Base-by-base conservation (phyloP, 35 echinoderm and acorn worm species). In the Ophioderma brevispina region DNA sequence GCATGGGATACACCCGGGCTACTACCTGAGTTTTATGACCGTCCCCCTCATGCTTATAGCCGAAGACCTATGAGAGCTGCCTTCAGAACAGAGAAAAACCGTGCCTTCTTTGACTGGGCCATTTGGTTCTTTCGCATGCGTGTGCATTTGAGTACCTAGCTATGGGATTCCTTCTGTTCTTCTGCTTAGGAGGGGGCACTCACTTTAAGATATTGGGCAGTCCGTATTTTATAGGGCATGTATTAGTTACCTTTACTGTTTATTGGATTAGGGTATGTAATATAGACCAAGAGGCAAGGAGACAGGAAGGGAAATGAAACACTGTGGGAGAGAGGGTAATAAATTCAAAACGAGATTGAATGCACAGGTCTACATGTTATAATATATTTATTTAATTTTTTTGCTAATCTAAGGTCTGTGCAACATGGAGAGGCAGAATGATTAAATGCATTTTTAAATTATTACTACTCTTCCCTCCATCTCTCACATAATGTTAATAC, bases 1-100 rank as follows among this genome's bases (percentile, higher is more conserved):
- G 97, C 97, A 99, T 76, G 97, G 97, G 76, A 93, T 99, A n/a
- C 94, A 95, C 79, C 93, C 94, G 33, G 94, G 97, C 11, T 99
- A 99, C 88, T 99, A 88, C 90, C 84, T 99, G 31, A 99, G 97
- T 75, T 94, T 99, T 77, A 43, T 99, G 4, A 99, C 97, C 0
- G 94, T 99, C 19, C 97, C 97, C 30, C 76, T 99, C 32, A 88
- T 99, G 33, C 84, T 99, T 13, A 32, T 84, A 19, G 97, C 97
- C 0, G 97, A 99, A 56, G 97, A 99, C 31, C 35, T 91, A 94
- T 99, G 92, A 99, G 88, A 34, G 77, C 85, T 31, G 75, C 80
- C 49, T 99, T 95, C 91, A 91, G 94, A 1, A 99, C 88, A 0
- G 93, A 95, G 34, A n/a, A 85, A 39, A 99, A 99, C 87, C 81